phyloP scores from a whole-genome alignment of 2,888 invertebrate genomes.

The Phaedon cochleariae region DNA sequence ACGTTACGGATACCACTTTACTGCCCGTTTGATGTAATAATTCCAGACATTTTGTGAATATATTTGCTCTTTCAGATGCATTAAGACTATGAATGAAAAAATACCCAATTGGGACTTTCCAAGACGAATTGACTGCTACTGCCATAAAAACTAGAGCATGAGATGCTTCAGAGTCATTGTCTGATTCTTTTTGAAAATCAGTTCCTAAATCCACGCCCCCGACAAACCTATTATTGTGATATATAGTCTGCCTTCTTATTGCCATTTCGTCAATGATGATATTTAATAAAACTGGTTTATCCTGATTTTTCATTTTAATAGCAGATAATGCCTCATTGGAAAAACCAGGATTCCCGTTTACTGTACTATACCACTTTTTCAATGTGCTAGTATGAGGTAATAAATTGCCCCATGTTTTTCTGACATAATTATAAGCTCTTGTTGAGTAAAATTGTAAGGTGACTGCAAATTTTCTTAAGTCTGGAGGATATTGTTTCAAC shows the following conservation, averaged over 20 bases:
- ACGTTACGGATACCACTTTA: conserved; percentile 32
- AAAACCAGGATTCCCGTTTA: conserved; percentile 1
- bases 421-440: neutral
- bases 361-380: neutral
- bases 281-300: neutral
- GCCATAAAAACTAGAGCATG: conserved; percentile 34
- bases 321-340: neutral
- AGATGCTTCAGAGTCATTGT: too few species aligned
- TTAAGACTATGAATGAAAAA: conserved; percentile 39
- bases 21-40: conserved; percentile 24
- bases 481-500: too few species aligned
- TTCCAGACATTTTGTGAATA: conserved; percentile 4
- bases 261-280: conserved; percentile 22
- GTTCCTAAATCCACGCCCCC: conserved; percentile 25
- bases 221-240: conserved; percentile 17
- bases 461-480: neutral
- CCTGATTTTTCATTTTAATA: neutral
- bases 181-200: neutral
- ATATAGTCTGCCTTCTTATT: conserved; percentile 19
- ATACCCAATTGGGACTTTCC: conserved; percentile 28
- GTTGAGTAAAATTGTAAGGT: neutral
- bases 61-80: conserved; percentile 27
- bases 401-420: neutral
- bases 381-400: neutral
- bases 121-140: conserved; percentile 32